Conservation (phyloP, 2,888 invertebrate species). For the Athripsodes cinereus region DNA sequence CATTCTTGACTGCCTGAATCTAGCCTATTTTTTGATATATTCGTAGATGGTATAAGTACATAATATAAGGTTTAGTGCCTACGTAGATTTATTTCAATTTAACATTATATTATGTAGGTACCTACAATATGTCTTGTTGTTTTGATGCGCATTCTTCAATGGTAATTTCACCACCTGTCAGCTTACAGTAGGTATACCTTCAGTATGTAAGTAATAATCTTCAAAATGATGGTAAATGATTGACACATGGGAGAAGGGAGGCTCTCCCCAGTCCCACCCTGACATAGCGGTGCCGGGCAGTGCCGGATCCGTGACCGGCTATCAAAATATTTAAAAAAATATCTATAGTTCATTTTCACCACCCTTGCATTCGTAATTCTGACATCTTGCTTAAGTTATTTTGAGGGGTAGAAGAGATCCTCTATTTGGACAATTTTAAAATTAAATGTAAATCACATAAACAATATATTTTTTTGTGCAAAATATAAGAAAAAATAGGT, state of each 20-base stretch:
- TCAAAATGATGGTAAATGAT: background rate
- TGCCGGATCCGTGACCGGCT: conserved; percentile 19
- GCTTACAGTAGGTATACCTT: background rate
- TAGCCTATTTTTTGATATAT: too few species aligned
- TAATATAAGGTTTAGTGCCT: too few species aligned
- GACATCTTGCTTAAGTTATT: background rate
- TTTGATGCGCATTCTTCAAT: background rate
- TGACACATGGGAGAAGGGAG: background rate
- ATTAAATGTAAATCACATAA: too few species aligned
- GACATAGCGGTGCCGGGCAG: conserved; percentile 18
- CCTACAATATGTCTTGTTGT: background rate
- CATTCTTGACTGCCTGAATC: too few species aligned
- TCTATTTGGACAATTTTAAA: too few species aligned
- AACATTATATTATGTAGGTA: background rate
- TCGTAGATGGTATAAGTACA: too few species aligned
- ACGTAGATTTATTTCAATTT: too few species aligned
- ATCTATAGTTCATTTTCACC: background rate
- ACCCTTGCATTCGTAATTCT: background rate
- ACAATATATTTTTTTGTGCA: too few species aligned
- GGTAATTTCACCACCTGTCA: background rate
- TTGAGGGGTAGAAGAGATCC: too few species aligned
- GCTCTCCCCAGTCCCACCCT: conserved; percentile 1
- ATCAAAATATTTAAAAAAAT: background rate
- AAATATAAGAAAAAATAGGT: too few species aligned
- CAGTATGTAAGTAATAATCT: background rate